Evolutionary conservation across 2,888 invertebrate genomes (phyloP).

Genomic region (Chrysopilus asiliformis): DNA sequence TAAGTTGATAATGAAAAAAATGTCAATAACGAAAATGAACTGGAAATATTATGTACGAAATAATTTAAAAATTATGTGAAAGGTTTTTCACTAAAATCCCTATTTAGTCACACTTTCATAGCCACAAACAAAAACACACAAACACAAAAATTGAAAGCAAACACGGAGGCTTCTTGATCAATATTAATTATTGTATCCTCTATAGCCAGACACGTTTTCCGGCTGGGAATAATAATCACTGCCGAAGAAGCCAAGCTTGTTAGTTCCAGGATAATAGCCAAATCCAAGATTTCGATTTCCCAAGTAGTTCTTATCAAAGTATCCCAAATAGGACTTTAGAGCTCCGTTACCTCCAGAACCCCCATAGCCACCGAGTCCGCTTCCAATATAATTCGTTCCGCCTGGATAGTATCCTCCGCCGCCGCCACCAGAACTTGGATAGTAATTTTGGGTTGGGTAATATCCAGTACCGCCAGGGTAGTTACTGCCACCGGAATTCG

Average conservation of each 20-base stretch:
- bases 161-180: no score
- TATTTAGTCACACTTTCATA: no score
- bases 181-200: no score
- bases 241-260: constrained; percentile 27
- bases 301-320: constrained; percentile 42
- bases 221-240: constrained; percentile 8
- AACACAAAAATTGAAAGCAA: no score
- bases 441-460: constrained; percentile 21
- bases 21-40: no score
- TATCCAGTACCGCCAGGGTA: constrained; percentile 15
- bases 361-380: constrained; percentile 32
- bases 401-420: constrained; percentile 15
- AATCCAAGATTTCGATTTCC: constrained; percentile 45
- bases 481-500: constrained; percentile 12
- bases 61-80: no score
- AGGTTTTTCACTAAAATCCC: no score
- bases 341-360: constrained; percentile 49
- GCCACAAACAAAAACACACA: no score
- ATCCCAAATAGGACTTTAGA: constrained; percentile 43
- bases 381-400: constrained; percentile 6
- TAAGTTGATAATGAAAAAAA: no score
- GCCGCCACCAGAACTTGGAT: constrained; percentile 14
- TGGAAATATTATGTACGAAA: no score
- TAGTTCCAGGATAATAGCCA: constrained; percentile 39
- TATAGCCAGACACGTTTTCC: constrained; percentile 13